These are phyloP conservation scores for Salticus scenicus DNA, from an alignment of 2,888 invertebrate species.

Conservation along the genomic window DNA sequence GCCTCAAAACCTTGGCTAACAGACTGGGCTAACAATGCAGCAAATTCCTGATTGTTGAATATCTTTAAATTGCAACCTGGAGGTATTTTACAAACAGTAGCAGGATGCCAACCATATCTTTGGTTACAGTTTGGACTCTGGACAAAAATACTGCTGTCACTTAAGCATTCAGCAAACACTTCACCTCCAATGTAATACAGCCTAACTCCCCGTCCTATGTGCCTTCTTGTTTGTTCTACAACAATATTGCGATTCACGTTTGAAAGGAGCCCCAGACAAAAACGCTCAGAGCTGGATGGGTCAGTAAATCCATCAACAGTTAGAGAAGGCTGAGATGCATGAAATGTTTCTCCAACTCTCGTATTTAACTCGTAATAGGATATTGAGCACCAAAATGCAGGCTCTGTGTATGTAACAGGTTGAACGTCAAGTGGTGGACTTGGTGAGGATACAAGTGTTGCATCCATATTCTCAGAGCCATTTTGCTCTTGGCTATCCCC, in stretches of 20 bases:
- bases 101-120: conserved; percentile 98
- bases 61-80: conserved; percentile 92
- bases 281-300: conserved; percentile 95
- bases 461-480: no score
- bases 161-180: conserved; percentile 97
- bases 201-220: conserved; percentile 88
- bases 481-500: no score
- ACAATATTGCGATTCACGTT: conserved; percentile 99
- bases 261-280: conserved; percentile 97
- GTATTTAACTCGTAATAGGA: conserved; percentile 99
- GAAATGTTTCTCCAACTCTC: conserved; percentile 97
- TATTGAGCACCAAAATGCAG: conserved; percentile 97
- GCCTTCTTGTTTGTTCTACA: conserved; percentile 97
- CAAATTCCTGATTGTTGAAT: conserved; percentile 98
- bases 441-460: no score
- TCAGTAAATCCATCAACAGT: conserved; percentile 99
- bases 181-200: conserved; percentile 97
- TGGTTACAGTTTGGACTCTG: conserved; percentile 99
- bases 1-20: conserved; percentile 99
- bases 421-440: no score
- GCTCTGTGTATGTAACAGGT: conserved; percentile 81
- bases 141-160: conserved; percentile 98
- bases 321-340: conserved; percentile 91
- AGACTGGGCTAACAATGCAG: conserved; percentile 93
- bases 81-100: conserved; percentile 99